phyloP scores from a whole-genome alignment of 1,140 invertebrate genomes.

The Drosophila bifasciata region DNA sequence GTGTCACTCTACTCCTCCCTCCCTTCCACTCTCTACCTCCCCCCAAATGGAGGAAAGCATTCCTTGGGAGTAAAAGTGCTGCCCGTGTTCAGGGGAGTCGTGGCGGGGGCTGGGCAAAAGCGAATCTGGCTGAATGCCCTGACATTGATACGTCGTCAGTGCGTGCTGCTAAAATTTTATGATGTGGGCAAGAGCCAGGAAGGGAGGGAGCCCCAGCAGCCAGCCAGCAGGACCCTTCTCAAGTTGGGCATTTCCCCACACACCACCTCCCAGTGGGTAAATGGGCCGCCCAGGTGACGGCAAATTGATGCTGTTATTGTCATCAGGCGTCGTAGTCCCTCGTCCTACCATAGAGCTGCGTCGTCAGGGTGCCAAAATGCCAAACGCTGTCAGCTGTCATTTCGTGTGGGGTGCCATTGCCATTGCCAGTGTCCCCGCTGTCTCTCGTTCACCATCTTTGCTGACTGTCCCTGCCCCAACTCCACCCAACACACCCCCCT shows the following conservation, averaged over 20 bases:
- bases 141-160: conserved; percentile 51
- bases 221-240: not conserved
- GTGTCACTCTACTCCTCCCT: too few relatives aligned
- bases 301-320: conserved; percentile 79
- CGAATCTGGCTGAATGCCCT: conserved; percentile 31
- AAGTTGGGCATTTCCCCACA: conserved; percentile 3
- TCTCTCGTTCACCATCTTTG: too few relatives aligned
- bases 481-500: not conserved
- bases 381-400: conserved; percentile 66
- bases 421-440: conserved; percentile 4
- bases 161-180: conserved; percentile 76
- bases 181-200: conserved; percentile 40
- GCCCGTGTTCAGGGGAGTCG: not conserved
- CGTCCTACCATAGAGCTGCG: not conserved
- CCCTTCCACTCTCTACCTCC: too few relatives aligned
- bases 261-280: conserved; percentile 26
- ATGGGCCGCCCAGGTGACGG: conserved; percentile 71
- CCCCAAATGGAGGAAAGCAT: too few relatives aligned
- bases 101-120: too few relatives aligned
- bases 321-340: conserved; percentile 27
- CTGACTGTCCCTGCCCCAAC: not conserved
- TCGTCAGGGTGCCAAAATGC: conserved; percentile 43
- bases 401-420: conserved; percentile 21
- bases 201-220: conserved; percentile 26
- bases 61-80: too few relatives aligned